Evolutionary conservation across 2,113 vertebrate genomes (phyloP).

Genomic region (Pycnonotus jocosus): DNA sequence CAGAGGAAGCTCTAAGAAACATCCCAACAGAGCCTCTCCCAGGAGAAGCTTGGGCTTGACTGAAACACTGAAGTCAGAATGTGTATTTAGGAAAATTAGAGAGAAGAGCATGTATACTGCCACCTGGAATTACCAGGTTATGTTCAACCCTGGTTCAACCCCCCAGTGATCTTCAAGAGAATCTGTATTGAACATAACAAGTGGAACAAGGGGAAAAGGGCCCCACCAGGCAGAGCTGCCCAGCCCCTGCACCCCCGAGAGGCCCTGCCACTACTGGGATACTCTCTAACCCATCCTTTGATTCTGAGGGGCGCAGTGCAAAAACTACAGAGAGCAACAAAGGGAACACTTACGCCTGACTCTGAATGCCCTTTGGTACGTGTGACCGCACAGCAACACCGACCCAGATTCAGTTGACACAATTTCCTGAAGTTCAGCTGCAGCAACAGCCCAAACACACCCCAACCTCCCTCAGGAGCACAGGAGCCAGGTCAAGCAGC

Average conservation of each 20-base stretch:
- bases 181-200: background rate
- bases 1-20: background rate
- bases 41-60: background rate
- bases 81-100: background rate
- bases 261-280: background rate
- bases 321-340: background rate
- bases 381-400: background rate
- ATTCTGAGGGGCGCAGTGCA: background rate
- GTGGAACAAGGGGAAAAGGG: background rate
- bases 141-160: background rate
- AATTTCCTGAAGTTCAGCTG: background rate
- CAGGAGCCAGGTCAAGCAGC: background rate
- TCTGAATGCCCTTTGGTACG: background rate
- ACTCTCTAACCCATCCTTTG: background rate
- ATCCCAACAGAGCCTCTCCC: background rate
- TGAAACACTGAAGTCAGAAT: background rate
- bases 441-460: background rate
- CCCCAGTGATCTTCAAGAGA: background rate
- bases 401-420: background rate
- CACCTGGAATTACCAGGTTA: background rate
- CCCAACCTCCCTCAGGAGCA: rapidly evolving
- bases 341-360: background rate
- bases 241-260: rapidly evolving
- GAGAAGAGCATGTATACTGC: background rate
- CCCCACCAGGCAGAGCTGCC: background rate